Percentiles rank a stretch among this genome's conserved stretches.
Evolutionary conservation across 2,113 vertebrate genomes (phyloP).

Genomic region (Capreolus pygargus): DNA sequence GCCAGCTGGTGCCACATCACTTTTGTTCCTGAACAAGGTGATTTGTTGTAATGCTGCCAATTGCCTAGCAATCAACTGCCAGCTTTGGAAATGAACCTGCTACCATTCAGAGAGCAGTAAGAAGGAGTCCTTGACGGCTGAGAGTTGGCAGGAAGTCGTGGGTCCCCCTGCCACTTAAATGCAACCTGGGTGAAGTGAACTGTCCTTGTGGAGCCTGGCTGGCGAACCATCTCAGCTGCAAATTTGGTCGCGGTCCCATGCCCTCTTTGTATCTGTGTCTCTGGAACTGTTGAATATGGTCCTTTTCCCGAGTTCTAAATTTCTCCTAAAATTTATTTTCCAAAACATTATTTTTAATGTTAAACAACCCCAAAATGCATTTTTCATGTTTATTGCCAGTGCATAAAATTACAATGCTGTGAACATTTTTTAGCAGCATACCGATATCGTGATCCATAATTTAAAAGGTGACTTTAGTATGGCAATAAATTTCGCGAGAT

Average conservation of each 20-base stretch:
- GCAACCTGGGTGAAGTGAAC: background rate
- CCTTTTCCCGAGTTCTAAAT: conserved; percentile 62
- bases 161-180: background rate
- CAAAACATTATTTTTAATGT: conserved; percentile 77
- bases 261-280: background rate
- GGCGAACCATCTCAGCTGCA: background rate
- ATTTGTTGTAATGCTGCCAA: conserved; percentile 39
- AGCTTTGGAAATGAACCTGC: conserved; percentile 22
- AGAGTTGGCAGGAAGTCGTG: background rate
- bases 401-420: conserved; percentile 69
- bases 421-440: conserved; percentile 50
- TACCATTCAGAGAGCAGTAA: background rate
- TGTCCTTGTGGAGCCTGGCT: background rate
- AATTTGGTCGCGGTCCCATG: background rate
- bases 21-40: conserved; percentile 9
- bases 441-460: conserved; percentile 47
- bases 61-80: background rate
- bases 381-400: conserved; percentile 59
- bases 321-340: conserved; percentile 73
- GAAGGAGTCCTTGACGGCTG: background rate
- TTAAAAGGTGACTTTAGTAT: conserved; percentile 61
- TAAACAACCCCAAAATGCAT: conserved; percentile 65
- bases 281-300: conserved; percentile 50
- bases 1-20: background rate
- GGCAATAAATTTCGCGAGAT: conserved; percentile 50